Conservation (phyloP, 2,797 vertebrate species). For the Vireo griseus region DNA sequence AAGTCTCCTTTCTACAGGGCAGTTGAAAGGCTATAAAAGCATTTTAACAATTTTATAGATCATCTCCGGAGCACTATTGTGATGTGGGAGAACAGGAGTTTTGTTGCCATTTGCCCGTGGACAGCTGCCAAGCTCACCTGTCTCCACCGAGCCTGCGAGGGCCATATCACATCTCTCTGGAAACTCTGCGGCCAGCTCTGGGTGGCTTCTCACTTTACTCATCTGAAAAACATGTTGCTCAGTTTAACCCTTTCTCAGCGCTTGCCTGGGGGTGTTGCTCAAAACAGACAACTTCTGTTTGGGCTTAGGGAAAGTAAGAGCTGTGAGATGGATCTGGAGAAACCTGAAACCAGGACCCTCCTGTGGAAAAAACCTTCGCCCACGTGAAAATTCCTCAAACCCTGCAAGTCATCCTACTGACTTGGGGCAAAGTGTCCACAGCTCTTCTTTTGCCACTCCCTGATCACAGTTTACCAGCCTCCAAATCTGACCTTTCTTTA, state of each 20-base stretch:
- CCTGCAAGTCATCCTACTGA: neutral
- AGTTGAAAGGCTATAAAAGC: slow-evolving; percentile 42
- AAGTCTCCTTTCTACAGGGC: slow-evolving; percentile 26
- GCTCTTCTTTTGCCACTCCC: neutral
- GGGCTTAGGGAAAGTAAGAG: neutral
- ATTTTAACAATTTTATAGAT: slow-evolving; percentile 47
- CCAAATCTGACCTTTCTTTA: neutral
- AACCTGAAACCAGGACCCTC: neutral
- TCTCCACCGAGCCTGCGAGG: slow-evolving; percentile 9
- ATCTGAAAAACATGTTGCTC: neutral
- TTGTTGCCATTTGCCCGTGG: slow-evolving; percentile 44
- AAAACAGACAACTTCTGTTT: neutral
- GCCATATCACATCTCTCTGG: slow-evolving; percentile 52
- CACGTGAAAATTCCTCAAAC: neutral
- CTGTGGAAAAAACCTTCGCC: neutral
- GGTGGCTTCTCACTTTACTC: slow-evolving; percentile 62
- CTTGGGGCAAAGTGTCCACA: neutral
- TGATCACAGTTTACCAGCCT: neutral
- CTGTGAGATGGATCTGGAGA: neutral
- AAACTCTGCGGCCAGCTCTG: neutral
- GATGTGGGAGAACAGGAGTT: slow-evolving; percentile 39
- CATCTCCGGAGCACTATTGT: neutral
- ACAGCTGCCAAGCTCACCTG: slow-evolving; percentile 71
- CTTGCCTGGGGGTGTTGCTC: neutral
- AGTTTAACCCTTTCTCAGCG: neutral